Percentiles rank a stretch among this genome's conserved stretches.
phyloP scores from a whole-genome alignment of 2,113 vertebrate genomes.

The Butorides virescens region DNA sequence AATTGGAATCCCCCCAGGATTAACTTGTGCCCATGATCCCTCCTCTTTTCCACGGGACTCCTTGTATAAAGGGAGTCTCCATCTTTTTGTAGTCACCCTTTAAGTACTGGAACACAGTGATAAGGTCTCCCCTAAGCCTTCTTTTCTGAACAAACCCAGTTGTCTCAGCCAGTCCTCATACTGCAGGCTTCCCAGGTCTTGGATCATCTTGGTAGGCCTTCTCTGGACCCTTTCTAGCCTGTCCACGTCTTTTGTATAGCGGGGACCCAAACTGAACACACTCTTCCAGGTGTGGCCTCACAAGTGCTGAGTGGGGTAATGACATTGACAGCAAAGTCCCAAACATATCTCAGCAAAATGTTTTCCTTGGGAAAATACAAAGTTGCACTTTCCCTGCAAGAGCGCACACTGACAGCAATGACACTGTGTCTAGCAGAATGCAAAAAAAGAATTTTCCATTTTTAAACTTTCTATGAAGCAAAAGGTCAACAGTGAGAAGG shows the following conservation, averaged over 20 bases:
- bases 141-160: background rate
- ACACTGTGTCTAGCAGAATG: background rate
- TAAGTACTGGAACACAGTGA: background rate
- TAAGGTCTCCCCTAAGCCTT: background rate
- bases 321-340: background rate
- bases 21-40: background rate
- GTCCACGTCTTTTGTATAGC: background rate
- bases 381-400: background rate
- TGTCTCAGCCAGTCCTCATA: background rate
- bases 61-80: background rate
- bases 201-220: background rate
- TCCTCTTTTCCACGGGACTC: background rate
- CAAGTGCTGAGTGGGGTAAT: background rate
- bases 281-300: background rate
- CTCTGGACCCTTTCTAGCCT: background rate
- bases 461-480: background rate
- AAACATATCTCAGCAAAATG: background rate
- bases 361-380: background rate
- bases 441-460: background rate
- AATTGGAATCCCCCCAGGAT: background rate
- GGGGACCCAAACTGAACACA: background rate
- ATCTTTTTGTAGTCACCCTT: background rate
- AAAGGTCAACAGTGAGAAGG: background rate
- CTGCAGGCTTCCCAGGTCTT: background rate
- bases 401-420: accelerated